These are phyloP conservation scores for Formica exsecta DNA, from an alignment of 1,140 invertebrate species.

Conservation along the genomic window DNA sequence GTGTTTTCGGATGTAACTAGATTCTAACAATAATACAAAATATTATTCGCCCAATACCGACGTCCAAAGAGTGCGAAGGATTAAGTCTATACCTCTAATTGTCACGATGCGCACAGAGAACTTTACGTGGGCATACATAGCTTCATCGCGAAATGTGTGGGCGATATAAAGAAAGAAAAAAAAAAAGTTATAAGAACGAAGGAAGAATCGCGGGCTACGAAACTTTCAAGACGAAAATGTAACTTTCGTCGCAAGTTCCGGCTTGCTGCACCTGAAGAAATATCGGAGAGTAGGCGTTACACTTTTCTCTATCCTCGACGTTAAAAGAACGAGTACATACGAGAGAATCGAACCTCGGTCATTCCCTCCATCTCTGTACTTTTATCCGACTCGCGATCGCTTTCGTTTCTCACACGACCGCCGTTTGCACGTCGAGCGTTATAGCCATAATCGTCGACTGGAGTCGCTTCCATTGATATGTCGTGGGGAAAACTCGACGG, in stretches of 20 bases:
- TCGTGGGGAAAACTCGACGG: slow-evolving; percentile 48
- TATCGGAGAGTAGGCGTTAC: slow-evolving; percentile 15
- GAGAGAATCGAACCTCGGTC: neutral
- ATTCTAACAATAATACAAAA: slow-evolving; percentile 52
- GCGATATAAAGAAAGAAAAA: neutral
- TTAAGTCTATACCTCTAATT: slow-evolving; percentile 27
- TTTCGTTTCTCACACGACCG: slow-evolving; percentile 22
- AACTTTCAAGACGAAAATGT: slow-evolving; percentile 42
- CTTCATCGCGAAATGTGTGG: slow-evolving; percentile 3
- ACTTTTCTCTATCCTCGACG: slow-evolving; percentile 5
- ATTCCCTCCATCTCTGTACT: neutral
- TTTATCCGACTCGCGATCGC: neutral
- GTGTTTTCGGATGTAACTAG: slow-evolving; percentile 19
- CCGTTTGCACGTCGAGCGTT: slow-evolving; percentile 33
- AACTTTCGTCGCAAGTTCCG: slow-evolving; percentile 39
- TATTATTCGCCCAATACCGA: slow-evolving; percentile 49
- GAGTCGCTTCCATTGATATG: slow-evolving; percentile 48
- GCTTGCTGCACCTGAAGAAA: slow-evolving; percentile 10
- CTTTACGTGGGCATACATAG: slow-evolving; percentile 12
- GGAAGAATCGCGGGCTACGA: slow-evolving; percentile 26
- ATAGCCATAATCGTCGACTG: slow-evolving; percentile 31
- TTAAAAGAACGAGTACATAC: neutral
- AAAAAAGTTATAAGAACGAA: neutral
- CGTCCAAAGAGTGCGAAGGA: slow-evolving; percentile 34
- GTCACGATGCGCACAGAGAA: slow-evolving; percentile 38